Evolutionary conservation across 1,140 invertebrate genomes (phyloP), one percentile per base, ranked within the genome.

Genomic region (Platorchestia sp.): DNA sequence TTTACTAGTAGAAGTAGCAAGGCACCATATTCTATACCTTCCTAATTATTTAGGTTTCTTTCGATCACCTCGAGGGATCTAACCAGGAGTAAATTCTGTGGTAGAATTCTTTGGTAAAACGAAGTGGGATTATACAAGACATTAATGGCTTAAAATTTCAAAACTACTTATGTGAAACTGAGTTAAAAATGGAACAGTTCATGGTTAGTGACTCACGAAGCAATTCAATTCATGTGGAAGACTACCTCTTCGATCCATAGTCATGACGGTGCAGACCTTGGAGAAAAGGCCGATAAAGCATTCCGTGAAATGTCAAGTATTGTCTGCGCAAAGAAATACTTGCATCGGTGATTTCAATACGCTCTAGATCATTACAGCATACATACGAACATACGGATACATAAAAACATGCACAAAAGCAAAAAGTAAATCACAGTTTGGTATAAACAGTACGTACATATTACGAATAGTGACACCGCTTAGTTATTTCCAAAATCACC

Each of bases 281-380:
- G 59, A 3, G 59, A 75, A 75, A 75, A 75, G 59, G 59, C 59
- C 59, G 59, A 75, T 75, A 75, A 75, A 75, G 59, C 59, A 51
- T 75, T 75, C 59, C 27, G 59, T 75, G 59, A 75, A 75, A 75
- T 75, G 59, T 75, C 59, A 75, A 75, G 59, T 75, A 75, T 75
- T 75, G 14, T 75, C 59, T 75, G 59, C 59, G 10, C 59, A 10
- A 10, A 36, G 59, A 22, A 75, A 75, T 36, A 36, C 59, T 22
- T 10, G 10, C 59, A 36, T 36, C 14, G 6, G 36, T 75, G 27
- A 75, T 36, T 75, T 75, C 59, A 75, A 75, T 27, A 27, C 7
- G 59, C 59, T 14, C 1, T 75, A 27, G 59, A 75, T 75, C 59
- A 75, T 75, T 10, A 36, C n/a, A n/a, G n/a, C 47, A 75, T 22